Evolutionary conservation across 2,888 invertebrate genomes (phyloP).

Genomic region (Papilio elwesi): DNA sequence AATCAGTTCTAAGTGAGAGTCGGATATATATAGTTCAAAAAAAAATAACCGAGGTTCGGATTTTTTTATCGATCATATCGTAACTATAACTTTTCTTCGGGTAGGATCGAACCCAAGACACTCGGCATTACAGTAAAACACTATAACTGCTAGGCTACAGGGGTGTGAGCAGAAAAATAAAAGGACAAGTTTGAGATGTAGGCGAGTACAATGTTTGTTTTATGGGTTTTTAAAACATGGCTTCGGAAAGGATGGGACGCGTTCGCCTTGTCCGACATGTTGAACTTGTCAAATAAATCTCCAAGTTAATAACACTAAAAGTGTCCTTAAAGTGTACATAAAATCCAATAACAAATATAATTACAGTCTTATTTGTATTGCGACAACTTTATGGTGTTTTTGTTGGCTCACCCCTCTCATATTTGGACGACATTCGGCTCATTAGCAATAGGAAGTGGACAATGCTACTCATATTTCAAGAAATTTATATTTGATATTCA

Average conservation of each 20-base stretch:
- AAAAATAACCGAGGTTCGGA: too few relatives aligned
- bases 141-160: neutral
- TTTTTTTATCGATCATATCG: too few relatives aligned
- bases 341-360: slow-evolving; percentile 61
- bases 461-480: neutral
- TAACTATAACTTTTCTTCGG: too few relatives aligned
- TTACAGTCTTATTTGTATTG: slow-evolving; percentile 50
- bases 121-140: neutral
- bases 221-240: slow-evolving; percentile 72
- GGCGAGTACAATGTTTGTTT: slow-evolving; percentile 61
- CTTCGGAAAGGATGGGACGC: slow-evolving; percentile 65
- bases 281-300: slow-evolving; percentile 76
- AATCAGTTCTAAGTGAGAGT: too few relatives aligned
- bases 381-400: slow-evolving; percentile 3
- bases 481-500: too few relatives aligned
- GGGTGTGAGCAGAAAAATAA: slow-evolving; percentile 46
- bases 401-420: neutral
- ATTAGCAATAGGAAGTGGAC: too few relatives aligned
- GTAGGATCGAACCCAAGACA: neutral
- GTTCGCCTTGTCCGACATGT: slow-evolving; percentile 72
- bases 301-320: slow-evolving; percentile 72
- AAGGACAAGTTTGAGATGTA: slow-evolving; percentile 57
- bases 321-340: slow-evolving; percentile 66
- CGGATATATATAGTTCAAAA: too few relatives aligned
- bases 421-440: neutral